Evolutionary conservation across 1,140 invertebrate species (phyloP).

Genomic region (Carposina sasakii): DNA sequence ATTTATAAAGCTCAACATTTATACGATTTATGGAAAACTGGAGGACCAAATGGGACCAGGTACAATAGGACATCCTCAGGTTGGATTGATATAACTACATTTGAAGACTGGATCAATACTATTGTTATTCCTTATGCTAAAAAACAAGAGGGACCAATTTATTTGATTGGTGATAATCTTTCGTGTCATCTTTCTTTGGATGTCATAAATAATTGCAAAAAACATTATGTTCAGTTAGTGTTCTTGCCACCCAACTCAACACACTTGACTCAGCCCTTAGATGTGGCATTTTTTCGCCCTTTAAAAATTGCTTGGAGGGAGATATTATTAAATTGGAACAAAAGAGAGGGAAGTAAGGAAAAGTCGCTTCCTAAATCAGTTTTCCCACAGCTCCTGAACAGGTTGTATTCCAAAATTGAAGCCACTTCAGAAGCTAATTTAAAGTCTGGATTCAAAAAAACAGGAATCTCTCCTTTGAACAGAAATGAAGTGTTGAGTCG

Average conservation of each 20-base stretch:
- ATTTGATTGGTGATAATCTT: conserved; percentile 55
- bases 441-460: too few relatives aligned
- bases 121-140: conserved; percentile 30
- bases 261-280: conserved; percentile 60
- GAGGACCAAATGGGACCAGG: conserved; percentile 14
- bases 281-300: conserved; percentile 49
- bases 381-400: too few relatives aligned
- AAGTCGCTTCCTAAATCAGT: conserved; percentile 15
- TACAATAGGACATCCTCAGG: conserved; percentile 28
- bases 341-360: conserved; percentile 13
- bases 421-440: too few relatives aligned
- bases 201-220: conserved; percentile 35
- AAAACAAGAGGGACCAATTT: conserved; percentile 32
- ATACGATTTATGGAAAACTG: conserved; percentile 31
- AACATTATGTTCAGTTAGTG: conserved; percentile 51
- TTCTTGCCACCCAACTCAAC: conserved; percentile 57
- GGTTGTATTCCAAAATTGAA: too few relatives aligned
- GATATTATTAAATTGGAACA: conserved; percentile 44
- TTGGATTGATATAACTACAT: conserved; percentile 38
- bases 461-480: too few relatives aligned
- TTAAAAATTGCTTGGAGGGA: conserved; percentile 51
- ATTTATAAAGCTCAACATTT: conserved; percentile 24
- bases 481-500: too few relatives aligned
- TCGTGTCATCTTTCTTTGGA: conserved; percentile 44
- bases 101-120: conserved; percentile 35